A percentile compares a stretch with the other conserved stretches of the same genome.
Conservation (phyloP, 1,140 invertebrate species). For the Phenacoccus solenopsis region DNA sequence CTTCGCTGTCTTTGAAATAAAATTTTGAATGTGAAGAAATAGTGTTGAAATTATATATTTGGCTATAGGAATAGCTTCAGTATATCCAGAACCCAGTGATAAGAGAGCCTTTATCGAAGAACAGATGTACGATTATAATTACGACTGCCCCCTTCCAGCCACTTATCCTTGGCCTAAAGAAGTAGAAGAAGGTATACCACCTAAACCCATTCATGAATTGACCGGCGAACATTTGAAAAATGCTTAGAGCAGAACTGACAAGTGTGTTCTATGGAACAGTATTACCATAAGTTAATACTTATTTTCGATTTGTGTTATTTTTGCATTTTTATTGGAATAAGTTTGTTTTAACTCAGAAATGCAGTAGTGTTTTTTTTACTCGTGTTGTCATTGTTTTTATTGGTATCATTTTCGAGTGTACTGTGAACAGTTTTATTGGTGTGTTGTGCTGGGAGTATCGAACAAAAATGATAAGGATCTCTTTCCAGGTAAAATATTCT, state of each 20-base stretch:
- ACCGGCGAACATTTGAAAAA: constrained; percentile 25
- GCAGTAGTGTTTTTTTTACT: too few relatives aligned
- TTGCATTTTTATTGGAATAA: too few relatives aligned
- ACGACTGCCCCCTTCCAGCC: constrained; percentile 60
- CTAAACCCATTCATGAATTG: constrained; percentile 21
- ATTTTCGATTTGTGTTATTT: too few relatives aligned
- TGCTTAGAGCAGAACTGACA: neutral
- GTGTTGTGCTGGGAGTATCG: too few relatives aligned
- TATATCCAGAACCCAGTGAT: constrained; percentile 70
- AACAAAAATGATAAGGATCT: too few relatives aligned
- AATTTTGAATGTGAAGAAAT: neutral
- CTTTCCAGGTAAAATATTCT: too few relatives aligned
- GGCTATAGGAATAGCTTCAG: constrained; percentile 60
- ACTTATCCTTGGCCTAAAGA: constrained; percentile 54
- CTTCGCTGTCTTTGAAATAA: constrained; percentile 23
- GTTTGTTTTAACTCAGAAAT: too few relatives aligned
- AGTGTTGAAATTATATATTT: constrained; percentile 19
- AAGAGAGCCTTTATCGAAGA: constrained; percentile 54
- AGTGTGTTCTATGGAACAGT: too few relatives aligned
- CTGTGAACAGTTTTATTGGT: too few relatives aligned
- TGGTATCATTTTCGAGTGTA: too few relatives aligned
- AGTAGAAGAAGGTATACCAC: constrained; percentile 16
- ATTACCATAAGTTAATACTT: too few relatives aligned
- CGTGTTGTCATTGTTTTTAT: too few relatives aligned
- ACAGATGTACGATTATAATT: constrained; percentile 66